A percentile compares a stretch with the other conserved stretches of the same genome.
Evolutionary conservation across 2,113 vertebrate genomes (phyloP).

Genomic region (Orcinus orca): DNA sequence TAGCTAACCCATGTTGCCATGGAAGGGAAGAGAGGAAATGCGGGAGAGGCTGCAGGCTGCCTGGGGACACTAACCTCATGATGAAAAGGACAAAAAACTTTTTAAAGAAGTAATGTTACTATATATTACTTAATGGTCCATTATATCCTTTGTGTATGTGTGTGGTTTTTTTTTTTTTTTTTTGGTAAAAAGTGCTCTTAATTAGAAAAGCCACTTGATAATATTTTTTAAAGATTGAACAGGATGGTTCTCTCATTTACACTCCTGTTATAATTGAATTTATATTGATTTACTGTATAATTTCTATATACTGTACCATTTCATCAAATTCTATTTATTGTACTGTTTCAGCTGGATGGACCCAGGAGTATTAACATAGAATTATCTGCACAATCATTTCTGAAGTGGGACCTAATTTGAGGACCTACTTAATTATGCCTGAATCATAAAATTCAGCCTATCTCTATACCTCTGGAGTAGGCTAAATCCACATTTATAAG

Average conservation of each 20-base stretch:
- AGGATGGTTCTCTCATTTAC: not conserved
- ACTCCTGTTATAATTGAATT: not conserved
- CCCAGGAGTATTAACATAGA: not conserved
- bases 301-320: not conserved
- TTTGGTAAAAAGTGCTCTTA: not conserved
- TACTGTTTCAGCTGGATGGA: not conserved
- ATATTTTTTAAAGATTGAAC: not conserved
- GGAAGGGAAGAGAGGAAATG: conserved; percentile 2
- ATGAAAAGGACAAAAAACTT: not conserved
- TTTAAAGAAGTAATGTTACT: not conserved
- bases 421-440: not conserved
- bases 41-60: not conserved
- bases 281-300: not conserved
- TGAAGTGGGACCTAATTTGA: conserved; percentile 1
- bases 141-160: not conserved
- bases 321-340: not conserved
- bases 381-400: conserved; percentile 16
- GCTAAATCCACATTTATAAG: not conserved
- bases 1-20: conserved; percentile 37
- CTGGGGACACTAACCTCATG: conserved; percentile 46
- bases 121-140: not conserved
- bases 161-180: not conserved
- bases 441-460: not conserved
- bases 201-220: conserved; percentile 4
- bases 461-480: not conserved